phyloP scores from a whole-genome alignment of 1,140 invertebrate species.

The Eumaeus atala region DNA sequence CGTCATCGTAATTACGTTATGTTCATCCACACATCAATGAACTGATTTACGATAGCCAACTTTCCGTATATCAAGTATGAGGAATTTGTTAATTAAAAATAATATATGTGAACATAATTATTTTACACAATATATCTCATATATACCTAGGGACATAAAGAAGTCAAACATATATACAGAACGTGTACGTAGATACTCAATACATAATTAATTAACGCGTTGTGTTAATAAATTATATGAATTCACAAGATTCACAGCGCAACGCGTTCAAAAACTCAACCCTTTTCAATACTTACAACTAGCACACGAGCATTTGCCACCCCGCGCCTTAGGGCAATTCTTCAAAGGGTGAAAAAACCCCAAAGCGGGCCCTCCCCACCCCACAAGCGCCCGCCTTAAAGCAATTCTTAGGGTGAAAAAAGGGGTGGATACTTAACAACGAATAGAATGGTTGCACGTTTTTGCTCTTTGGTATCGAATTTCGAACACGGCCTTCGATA shows the following conservation, averaged over 20 bases:
- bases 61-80: no score
- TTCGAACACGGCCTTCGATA: constrained; percentile 23
- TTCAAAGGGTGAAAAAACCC: constrained; percentile 72
- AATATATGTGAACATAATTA: no score
- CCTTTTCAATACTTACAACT: constrained; percentile 61
- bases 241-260: constrained; percentile 11
- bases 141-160: no score
- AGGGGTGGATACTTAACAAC: constrained; percentile 69
- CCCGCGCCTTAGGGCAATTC: constrained; percentile 67
- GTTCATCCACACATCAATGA: no score
- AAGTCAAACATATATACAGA: no score
- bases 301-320: constrained; percentile 41
- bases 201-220: no score
- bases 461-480: constrained; percentile 37
- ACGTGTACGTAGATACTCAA: no score
- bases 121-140: no score
- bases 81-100: no score
- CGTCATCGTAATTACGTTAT: no score
- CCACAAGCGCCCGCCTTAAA: constrained; percentile 53
- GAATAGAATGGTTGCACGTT: constrained; percentile 43
- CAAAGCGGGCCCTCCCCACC: constrained; percentile 30
- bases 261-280: constrained; percentile 47
- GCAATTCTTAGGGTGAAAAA: constrained; percentile 70
- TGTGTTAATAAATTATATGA: background rate
- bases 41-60: no score